Evolutionary conservation across 2,797 vertebrate species (phyloP).

Genomic region (Danio tinwini): DNA sequence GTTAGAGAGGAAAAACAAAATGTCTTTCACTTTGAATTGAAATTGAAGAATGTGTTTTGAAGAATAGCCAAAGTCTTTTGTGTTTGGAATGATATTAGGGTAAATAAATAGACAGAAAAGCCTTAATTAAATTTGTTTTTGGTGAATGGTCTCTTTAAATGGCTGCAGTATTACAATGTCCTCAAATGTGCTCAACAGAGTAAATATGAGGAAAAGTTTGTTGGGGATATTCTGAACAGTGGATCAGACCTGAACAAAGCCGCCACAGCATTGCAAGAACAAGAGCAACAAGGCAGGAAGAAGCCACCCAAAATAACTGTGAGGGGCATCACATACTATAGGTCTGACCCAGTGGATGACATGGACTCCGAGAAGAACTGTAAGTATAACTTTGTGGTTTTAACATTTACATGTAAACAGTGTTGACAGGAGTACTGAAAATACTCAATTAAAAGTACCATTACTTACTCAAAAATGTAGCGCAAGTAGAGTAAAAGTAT

Average conservation of each 20-base stretch:
- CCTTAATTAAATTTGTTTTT: too few species aligned
- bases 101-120: too few species aligned
- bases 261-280: slow-evolving; percentile 42
- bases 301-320: slow-evolving; percentile 79
- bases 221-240: slow-evolving; percentile 72
- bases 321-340: slow-evolving; percentile 95
- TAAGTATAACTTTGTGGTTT: slow-evolving; percentile 74
- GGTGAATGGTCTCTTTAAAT: background rate
- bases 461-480: too few species aligned
- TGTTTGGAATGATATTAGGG: background rate
- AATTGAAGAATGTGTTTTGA: background rate
- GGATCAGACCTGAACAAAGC: slow-evolving; percentile 64
- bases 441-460: too few species aligned
- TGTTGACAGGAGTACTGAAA: too few species aligned
- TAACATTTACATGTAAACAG: background rate
- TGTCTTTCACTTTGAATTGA: too few species aligned
- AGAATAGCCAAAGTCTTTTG: background rate
- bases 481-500: too few species aligned
- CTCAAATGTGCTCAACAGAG: slow-evolving; percentile 70
- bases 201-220: slow-evolving; percentile 83
- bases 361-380: slow-evolving; percentile 89
- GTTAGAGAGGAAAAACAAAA: background rate
- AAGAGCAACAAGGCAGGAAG: slow-evolving; percentile 43
- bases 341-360: slow-evolving; percentile 87
- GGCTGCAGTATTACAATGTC: slow-evolving; percentile 4